Conservation (phyloP, 2,888 invertebrate species). For the Monoplex corrugatus region DNA sequence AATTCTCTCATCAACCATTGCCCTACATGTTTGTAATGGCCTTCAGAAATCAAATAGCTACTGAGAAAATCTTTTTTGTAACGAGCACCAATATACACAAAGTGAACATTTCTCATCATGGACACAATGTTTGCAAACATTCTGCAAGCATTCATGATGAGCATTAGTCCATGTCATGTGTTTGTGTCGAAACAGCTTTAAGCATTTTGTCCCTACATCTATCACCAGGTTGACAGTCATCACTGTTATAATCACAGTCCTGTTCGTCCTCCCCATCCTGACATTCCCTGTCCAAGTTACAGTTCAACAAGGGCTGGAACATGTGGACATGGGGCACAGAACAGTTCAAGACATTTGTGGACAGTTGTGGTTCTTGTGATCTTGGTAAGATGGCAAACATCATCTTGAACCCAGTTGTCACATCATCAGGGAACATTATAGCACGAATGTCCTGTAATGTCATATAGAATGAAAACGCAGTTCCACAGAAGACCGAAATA, state of each 20-base stretch:
- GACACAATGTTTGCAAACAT: not conserved
- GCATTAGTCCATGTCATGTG: not conserved
- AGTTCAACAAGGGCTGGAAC: not conserved
- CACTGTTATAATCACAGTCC: not conserved
- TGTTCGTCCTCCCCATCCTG: not conserved
- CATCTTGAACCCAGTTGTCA: not conserved
- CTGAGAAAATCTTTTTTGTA: not conserved
- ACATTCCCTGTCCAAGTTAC: not conserved
- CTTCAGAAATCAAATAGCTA: too few species aligned
- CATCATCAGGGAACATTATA: too few species aligned
- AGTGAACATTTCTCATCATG: not conserved
- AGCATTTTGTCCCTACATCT: not conserved
- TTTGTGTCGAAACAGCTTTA: not conserved
- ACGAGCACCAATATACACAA: not conserved
- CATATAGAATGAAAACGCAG: not conserved
- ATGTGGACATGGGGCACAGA: conserved; percentile 20
- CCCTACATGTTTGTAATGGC: not conserved
- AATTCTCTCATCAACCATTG: not conserved
- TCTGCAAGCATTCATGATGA: not conserved
- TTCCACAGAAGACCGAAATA: not conserved
- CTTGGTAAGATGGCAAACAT: not conserved
- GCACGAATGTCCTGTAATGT: too few species aligned
- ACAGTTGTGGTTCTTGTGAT: not conserved
- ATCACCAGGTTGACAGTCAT: not conserved
- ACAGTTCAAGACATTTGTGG: not conserved